A percentile compares a stretch with the other conserved stretches of the same genome.
Conservation (phyloP, 2,113 vertebrate genomes). For the Alectura lathami region DNA sequence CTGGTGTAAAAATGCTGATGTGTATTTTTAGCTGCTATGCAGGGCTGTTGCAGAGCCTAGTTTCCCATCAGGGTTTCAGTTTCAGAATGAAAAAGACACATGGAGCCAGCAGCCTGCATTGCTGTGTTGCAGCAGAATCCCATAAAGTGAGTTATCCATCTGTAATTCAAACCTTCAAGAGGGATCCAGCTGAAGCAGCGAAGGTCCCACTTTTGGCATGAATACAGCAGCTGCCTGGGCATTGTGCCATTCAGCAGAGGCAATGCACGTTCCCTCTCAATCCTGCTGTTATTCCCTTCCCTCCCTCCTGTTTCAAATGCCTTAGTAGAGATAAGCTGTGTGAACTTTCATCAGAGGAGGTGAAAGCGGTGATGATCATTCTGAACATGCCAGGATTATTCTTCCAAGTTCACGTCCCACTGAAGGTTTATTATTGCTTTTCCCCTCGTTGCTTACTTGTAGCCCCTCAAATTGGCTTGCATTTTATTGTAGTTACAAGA, state of each 20-base stretch:
- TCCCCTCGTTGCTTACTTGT: background rate
- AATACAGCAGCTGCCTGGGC: slow-evolving; percentile 58
- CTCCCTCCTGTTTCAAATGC: slow-evolving; percentile 27
- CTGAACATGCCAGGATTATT: slow-evolving; percentile 11
- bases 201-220: slow-evolving; percentile 53
- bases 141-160: slow-evolving; percentile 7
- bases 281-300: slow-evolving; percentile 46
- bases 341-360: slow-evolving; percentile 17
- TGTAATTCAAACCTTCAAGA: slow-evolving; percentile 55
- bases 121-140: slow-evolving; percentile 25
- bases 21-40: background rate
- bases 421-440: background rate
- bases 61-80: slow-evolving; percentile 45
- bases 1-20: slow-evolving; percentile 11
- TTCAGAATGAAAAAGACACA: slow-evolving; percentile 59
- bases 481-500: background rate
- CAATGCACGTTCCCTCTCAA: slow-evolving; percentile 11
- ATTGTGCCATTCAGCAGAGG: slow-evolving; percentile 51
- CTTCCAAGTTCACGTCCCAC: background rate
- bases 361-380: background rate
- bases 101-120: background rate
- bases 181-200: slow-evolving; percentile 44
- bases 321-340: background rate
- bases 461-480: background rate
- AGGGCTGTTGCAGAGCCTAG: background rate